A percentile compares a stretch with the other conserved stretches of the same genome.
These are phyloP conservation scores for Actinia tenebrosa DNA, from an alignment of 64 coral and sea anemone genomes.

Conservation along the genomic window DNA sequence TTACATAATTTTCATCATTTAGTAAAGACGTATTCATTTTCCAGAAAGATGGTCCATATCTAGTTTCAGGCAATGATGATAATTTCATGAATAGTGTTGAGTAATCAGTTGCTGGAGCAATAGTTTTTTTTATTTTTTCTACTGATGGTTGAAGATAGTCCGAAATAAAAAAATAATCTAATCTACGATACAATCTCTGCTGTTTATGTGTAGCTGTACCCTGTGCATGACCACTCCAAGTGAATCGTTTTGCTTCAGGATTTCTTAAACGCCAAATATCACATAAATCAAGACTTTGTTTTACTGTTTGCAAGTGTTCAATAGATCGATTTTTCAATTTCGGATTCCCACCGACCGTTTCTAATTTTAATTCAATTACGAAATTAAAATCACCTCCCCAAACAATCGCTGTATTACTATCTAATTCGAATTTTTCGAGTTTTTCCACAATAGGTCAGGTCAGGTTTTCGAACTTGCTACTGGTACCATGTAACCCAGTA, in stretches of 20 bases:
- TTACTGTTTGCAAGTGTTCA: constrained; percentile 2
- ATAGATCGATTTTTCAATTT: constrained; percentile 9
- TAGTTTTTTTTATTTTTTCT: constrained; percentile 9
- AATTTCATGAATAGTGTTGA: not conserved
- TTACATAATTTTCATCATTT: too few relatives aligned
- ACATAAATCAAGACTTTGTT: constrained; percentile 16
- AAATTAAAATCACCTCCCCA: constrained; percentile 44
- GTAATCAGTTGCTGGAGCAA: constrained; percentile 6
- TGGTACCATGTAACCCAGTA: too few relatives aligned
- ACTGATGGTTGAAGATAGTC: constrained; percentile 27
- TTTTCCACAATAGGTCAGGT: not conserved
- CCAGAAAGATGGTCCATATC: not conserved
- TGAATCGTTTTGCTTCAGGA: constrained; percentile 26
- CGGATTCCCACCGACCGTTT: constrained; percentile 26
- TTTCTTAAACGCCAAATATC: constrained; percentile 43
- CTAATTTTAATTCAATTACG: constrained; percentile 9
- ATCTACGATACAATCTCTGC: not conserved
- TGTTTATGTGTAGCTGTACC: not conserved
- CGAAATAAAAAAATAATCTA: constrained; percentile 19
- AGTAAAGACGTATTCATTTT: too few relatives aligned
- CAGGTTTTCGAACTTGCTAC: too few relatives aligned
- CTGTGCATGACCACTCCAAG: constrained; percentile 24
- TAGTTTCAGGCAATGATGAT: not conserved
- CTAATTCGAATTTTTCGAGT: not conserved
- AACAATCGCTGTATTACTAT: not conserved